Conservation (phyloP, 2,113 vertebrate genomes). For the Dromas ardeola region DNA sequence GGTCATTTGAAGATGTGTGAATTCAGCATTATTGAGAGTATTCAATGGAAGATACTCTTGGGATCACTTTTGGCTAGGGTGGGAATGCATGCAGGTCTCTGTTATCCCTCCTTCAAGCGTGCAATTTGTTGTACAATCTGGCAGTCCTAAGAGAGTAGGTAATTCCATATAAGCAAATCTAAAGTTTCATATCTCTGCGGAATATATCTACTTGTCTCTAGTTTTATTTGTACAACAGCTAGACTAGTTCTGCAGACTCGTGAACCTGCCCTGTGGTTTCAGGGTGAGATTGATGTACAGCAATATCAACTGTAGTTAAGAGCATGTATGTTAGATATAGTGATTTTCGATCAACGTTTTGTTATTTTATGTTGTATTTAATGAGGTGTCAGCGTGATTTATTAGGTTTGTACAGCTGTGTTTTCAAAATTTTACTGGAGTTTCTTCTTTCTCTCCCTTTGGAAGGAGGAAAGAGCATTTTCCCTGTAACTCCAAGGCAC, state of each 20-base stretch:
- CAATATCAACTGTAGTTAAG: neutral
- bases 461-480: neutral
- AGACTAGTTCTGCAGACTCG: neutral
- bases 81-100: neutral
- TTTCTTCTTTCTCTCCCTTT: neutral
- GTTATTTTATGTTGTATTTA: constrained; percentile 25
- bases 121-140: neutral
- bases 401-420: constrained; percentile 44
- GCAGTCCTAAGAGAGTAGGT: neutral
- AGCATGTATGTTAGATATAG: neutral
- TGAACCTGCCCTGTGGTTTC: neutral
- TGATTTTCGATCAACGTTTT: constrained; percentile 5
- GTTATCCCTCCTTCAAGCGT: neutral
- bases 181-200: neutral
- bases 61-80: neutral
- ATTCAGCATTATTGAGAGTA: neutral
- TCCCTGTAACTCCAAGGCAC: neutral
- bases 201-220: neutral
- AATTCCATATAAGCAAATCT: neutral
- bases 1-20: neutral
- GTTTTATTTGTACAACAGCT: neutral
- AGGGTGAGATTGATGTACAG: neutral
- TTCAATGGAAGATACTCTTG: neutral
- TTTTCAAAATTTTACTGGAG: neutral
- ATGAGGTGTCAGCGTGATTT: constrained; percentile 48